Conservation (phyloP, 2,113 vertebrate genomes). For the Antechinus flavipes region DNA sequence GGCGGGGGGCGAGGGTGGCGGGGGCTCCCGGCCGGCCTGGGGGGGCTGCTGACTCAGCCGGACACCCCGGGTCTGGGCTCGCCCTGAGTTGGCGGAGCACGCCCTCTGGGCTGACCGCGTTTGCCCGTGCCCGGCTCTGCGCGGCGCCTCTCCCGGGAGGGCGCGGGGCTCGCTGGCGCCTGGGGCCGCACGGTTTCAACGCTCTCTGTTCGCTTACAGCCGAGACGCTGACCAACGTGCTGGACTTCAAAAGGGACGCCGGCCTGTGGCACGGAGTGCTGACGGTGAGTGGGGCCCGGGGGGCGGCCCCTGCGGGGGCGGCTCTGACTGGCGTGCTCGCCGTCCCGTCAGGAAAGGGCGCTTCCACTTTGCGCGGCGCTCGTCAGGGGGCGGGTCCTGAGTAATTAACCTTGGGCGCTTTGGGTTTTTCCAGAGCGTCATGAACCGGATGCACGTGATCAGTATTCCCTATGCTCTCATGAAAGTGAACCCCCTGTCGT, state of each 20-base stretch:
- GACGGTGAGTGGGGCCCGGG: slow-evolving; percentile 87
- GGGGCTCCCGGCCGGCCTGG: too few species aligned
- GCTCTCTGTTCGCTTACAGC: slow-evolving; percentile 84
- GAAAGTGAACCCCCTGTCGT: slow-evolving; percentile 98
- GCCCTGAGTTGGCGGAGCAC: not conserved
- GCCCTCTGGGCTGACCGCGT: too few species aligned
- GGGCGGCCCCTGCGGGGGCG: too few species aligned
- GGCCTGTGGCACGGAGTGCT: slow-evolving; percentile 97
- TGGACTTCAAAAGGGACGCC: slow-evolving; percentile 98
- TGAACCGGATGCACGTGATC: slow-evolving; percentile 97
- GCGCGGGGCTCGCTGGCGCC: not conserved
- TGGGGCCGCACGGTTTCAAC: slow-evolving; percentile 14
- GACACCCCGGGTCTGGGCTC: not conserved
- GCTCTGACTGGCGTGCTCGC: too few species aligned
- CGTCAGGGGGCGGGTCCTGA: too few species aligned
- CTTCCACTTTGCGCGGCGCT: too few species aligned
- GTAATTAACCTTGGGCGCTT: not conserved
- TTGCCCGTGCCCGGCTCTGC: not conserved
- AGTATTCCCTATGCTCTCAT: slow-evolving; percentile 97
- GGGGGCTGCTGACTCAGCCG: too few species aligned
- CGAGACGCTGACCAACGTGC: slow-evolving; percentile 95
- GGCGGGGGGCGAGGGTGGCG: too few species aligned
- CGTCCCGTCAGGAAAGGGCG: too few species aligned
- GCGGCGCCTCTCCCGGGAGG: not conserved
- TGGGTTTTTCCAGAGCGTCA: slow-evolving; percentile 88